Base-by-base conservation (phyloP, 2,888 invertebrate genomes). In the Coelogynopora nodosa region DNA sequence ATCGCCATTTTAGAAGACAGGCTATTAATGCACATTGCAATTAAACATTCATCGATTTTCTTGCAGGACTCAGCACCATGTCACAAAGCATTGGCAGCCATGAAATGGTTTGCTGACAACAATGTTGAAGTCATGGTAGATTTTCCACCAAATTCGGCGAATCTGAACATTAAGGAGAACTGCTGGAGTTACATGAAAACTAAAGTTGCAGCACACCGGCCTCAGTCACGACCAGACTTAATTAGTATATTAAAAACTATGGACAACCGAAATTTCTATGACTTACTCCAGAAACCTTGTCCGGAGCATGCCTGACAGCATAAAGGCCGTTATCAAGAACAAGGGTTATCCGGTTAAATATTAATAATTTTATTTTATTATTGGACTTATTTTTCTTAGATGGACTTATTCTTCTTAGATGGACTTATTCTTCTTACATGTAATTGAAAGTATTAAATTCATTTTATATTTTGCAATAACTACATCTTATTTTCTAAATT, bases 121-220 rank as follows among this genome's bases (percentile, higher is more conserved):
- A 80, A 80, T 27, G 29, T 80, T 27, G 29, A 23, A 23, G 29
- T 80, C 26, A 26, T 80, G 80, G 80, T 10, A 29, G 80, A 80
- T 23, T 80, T 26, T 5, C 80, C 80, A 5, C 29, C 80, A 23
- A 80, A 80, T n/a, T 80, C 80, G 26, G 27, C 80, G 2, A n/a
- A 80, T 80, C 80, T 80, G 5, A 80, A 80, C n/a, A n/a, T 80
- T n/a, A 80, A 10, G 5, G 80, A 80, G 29, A 80, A 80, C 29
- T 80, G 5, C 2, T 80, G 80, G 80, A 80, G 18, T 80, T 26
- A 26, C 26, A 80, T 80, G 27, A 80, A 80, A n/a, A 5, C 5
- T 10, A 80, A 80, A 80, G 80, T 80, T 23, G 80, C 80, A 26
- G 26, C 5, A 5, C 80, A 80, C 29, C 80, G 5, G 23, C 80